Evolutionary conservation across 2,888 invertebrate species (phyloP).

Genomic region (Tortricodes alternella): DNA sequence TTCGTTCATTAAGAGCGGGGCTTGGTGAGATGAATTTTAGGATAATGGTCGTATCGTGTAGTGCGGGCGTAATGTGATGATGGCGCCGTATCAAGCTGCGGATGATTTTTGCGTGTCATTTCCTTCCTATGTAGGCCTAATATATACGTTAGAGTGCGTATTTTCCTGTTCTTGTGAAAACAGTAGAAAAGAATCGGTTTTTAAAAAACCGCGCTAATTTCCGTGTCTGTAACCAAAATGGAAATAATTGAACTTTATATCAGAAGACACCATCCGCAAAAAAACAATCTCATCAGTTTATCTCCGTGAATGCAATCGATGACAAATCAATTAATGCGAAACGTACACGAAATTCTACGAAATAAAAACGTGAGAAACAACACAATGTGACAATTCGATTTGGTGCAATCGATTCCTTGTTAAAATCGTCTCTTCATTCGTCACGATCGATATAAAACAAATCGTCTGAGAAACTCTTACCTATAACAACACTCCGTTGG

Average conservation of each 20-base stretch:
- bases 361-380: conserved; percentile 79
- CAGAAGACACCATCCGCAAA: background rate
- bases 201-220: too few relatives aligned
- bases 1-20: conserved; percentile 78
- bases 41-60: conserved; percentile 62
- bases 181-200: too few relatives aligned
- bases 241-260: background rate
- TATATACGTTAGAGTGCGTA: too few relatives aligned
- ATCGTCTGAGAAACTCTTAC: conserved; percentile 59
- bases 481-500: conserved; percentile 39
- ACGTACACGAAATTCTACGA: conserved; percentile 58
- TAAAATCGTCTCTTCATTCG: conserved; percentile 67
- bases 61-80: conserved; percentile 38
- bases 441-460: conserved; percentile 68
- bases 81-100: conserved; percentile 12
- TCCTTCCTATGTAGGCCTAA: background rate
- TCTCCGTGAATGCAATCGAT: conserved; percentile 55
- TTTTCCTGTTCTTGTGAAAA: too few relatives aligned
- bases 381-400: conserved; percentile 49
- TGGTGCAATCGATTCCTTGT: conserved; percentile 64
- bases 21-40: conserved; percentile 77
- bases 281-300: conserved; percentile 34
- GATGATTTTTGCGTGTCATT: conserved; percentile 13
- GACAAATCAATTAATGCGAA: conserved; percentile 65
- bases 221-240: background rate